A percentile compares a stretch with the other conserved stretches of the same genome.
Evolutionary conservation across 2,797 vertebrate species (phyloP).

Genomic region (Coreius guichenoti): DNA sequence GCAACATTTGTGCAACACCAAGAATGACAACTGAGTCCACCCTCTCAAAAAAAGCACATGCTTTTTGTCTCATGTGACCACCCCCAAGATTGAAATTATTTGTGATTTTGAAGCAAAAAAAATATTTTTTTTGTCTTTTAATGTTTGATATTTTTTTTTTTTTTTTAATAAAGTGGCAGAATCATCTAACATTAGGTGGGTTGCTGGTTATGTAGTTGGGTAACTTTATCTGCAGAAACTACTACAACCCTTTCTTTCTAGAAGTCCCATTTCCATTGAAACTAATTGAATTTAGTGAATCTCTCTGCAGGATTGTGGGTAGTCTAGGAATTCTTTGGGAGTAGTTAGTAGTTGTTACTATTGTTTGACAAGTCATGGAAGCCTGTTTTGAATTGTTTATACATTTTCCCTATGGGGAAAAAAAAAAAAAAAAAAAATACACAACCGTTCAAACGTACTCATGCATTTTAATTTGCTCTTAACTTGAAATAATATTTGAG

Average conservation of each 20-base stretch:
- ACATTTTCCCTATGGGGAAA: background rate
- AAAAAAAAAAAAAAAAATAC: too few relatives aligned
- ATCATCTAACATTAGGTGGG: too few relatives aligned
- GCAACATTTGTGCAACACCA: conserved; percentile 7
- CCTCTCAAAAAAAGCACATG: background rate
- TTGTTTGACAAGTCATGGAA: background rate
- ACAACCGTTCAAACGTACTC: too few relatives aligned
- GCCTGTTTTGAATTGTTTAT: background rate
- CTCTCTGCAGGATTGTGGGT: background rate
- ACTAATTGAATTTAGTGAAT: background rate
- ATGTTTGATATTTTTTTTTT: too few relatives aligned
- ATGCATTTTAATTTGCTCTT: too few relatives aligned
- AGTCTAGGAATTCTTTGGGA: background rate
- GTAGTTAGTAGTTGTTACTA: background rate
- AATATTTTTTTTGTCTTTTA: too few relatives aligned
- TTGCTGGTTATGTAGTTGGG: background rate
- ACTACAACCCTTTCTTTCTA: background rate
- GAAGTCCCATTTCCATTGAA: too few relatives aligned
- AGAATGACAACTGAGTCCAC: background rate
- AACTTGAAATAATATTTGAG: too few relatives aligned
- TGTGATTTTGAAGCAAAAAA: too few relatives aligned
- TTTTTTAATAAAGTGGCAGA: too few relatives aligned
- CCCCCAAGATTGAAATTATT: too few relatives aligned
- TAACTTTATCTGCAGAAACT: background rate
- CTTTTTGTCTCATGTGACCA: background rate